A percentile compares a stretch with the other conserved stretches of the same genome.
Conservation (phyloP, 2,888 invertebrate species). For the Molanna angustata region DNA sequence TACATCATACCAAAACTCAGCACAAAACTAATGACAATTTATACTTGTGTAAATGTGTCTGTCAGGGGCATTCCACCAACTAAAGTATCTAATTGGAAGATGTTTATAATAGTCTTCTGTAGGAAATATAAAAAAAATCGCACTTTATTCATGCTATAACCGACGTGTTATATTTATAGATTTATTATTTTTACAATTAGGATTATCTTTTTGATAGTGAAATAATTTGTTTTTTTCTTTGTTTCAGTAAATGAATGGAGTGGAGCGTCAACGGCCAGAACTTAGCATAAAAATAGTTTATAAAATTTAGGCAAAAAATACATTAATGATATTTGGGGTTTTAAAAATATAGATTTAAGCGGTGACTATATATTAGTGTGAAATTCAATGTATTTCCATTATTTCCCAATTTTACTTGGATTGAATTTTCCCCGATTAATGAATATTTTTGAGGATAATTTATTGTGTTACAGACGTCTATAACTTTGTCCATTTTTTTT, state of each 20-base stretch:
- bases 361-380: constrained; percentile 32
- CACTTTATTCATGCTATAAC: too few species aligned
- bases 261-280: constrained; percentile 26
- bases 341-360: constrained; percentile 32
- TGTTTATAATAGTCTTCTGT: too few species aligned
- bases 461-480: constrained; percentile 30
- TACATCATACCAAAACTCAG: too few species aligned
- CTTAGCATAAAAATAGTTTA: constrained; percentile 27
- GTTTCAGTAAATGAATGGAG: constrained; percentile 26
- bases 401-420: constrained; percentile 21
- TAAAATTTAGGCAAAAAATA: constrained; percentile 27
- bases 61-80: too few species aligned
- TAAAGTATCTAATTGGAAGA: too few species aligned
- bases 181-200: too few species aligned
- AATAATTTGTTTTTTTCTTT: constrained; percentile 12
- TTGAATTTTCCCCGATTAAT: constrained; percentile 27
- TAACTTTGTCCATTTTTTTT: constrained; percentile 28
- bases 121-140: too few species aligned
- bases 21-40: too few species aligned
- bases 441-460: constrained; percentile 32
- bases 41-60: too few species aligned
- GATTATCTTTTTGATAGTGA: too few species aligned
- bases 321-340: constrained; percentile 26
- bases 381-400: constrained; percentile 31
- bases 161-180: too few species aligned